Conservation (phyloP, 2,888 invertebrate genomes). For the Perizoma flavofasciatum region DNA sequence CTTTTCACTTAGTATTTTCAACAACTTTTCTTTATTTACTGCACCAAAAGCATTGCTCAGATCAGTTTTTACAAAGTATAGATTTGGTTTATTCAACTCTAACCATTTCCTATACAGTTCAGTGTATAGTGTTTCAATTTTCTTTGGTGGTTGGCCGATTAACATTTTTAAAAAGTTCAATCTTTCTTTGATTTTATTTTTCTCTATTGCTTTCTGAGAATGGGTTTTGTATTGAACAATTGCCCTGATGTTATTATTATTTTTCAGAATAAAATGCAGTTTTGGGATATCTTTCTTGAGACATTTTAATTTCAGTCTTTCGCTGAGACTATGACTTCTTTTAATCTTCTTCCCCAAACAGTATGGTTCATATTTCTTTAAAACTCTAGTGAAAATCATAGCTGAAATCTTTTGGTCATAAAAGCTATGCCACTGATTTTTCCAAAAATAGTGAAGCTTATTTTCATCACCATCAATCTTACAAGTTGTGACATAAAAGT, state of each 20-base stretch:
- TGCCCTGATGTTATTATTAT: constrained; percentile 65
- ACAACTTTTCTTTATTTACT: constrained; percentile 64
- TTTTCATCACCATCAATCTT: constrained; percentile 72
- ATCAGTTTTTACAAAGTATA: constrained; percentile 77
- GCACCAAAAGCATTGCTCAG: constrained; percentile 78
- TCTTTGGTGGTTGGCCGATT: constrained; percentile 48
- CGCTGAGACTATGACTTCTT: constrained; percentile 46
- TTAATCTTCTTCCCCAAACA: constrained; percentile 57
- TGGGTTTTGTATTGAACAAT: constrained; percentile 71
- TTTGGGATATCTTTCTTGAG: constrained; percentile 65
- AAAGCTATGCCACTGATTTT: constrained; percentile 74
- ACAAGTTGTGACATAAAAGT: constrained; percentile 74
- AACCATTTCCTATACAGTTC: constrained; percentile 61
- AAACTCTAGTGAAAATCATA: constrained; percentile 58
- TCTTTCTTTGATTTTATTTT: constrained; percentile 66
- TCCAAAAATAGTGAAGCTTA: constrained; percentile 73
- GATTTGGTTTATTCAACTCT: constrained; percentile 57
- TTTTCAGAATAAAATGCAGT: constrained; percentile 67
- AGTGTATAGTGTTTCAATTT: constrained; percentile 60
- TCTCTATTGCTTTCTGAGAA: constrained; percentile 47
- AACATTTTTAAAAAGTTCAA: constrained; percentile 60
- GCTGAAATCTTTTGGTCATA: constrained; percentile 66
- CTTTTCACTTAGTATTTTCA: constrained; percentile 61
- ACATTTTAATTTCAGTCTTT: constrained; percentile 51
- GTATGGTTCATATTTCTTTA: constrained; percentile 57